Conservation (phyloP, 1,140 invertebrate genomes). For the Papilio machaon region DNA sequence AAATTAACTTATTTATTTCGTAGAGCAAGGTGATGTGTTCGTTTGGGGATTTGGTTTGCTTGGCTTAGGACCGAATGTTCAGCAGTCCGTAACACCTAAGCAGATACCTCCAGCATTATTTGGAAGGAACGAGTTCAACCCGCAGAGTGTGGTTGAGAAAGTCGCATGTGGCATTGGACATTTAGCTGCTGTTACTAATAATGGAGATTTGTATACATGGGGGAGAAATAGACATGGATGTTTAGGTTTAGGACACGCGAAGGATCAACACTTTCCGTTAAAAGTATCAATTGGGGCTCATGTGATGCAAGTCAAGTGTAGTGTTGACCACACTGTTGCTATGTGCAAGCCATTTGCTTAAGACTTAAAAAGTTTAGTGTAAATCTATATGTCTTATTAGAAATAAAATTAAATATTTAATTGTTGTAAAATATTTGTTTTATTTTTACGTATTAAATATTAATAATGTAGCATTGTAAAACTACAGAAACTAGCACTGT, state of each 20-base stretch:
- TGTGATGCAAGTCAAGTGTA: conserved; percentile 88
- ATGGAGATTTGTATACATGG: conserved; percentile 94
- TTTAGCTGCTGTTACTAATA: conserved; percentile 90
- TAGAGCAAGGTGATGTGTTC: conserved; percentile 92
- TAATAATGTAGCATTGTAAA: background rate
- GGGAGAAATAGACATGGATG: conserved; percentile 92
- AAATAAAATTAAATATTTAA: conserved; percentile 8
- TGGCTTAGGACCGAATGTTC: conserved; percentile 91
- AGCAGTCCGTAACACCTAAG: conserved; percentile 85
- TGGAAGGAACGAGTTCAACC: conserved; percentile 91
- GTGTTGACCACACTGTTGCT: conserved; percentile 92
- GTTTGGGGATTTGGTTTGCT: conserved; percentile 97
- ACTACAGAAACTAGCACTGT: background rate
- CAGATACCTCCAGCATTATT: conserved; percentile 91
- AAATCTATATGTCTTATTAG: conserved; percentile 12
- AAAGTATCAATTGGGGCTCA: conserved; percentile 90
- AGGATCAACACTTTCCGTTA: conserved; percentile 94
- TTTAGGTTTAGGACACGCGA: conserved; percentile 89
- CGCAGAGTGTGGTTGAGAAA: conserved; percentile 85
- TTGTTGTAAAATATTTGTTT: conserved; percentile 25
- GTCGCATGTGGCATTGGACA: conserved; percentile 90
- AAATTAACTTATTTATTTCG: conserved; percentile 44
- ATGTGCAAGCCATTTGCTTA: conserved; percentile 88
- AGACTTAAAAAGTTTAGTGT: conserved; percentile 17
- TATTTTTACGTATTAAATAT: conserved; percentile 7